Evolutionary conservation across 2,888 invertebrate species (phyloP).

Genomic region (Rhagophthalmus giganteus): DNA sequence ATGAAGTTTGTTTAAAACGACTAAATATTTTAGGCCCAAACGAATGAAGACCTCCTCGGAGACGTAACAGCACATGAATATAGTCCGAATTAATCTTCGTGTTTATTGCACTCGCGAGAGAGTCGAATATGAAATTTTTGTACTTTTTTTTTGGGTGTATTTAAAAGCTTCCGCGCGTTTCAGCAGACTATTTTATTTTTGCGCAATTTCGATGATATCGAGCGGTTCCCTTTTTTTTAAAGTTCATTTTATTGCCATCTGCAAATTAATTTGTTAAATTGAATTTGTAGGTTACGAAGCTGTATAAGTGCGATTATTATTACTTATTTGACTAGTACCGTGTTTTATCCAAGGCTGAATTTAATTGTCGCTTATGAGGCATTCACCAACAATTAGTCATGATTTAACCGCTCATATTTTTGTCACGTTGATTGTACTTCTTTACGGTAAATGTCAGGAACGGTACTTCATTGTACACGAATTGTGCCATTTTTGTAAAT

Average conservation of each 20-base stretch:
- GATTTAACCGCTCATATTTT: not conserved
- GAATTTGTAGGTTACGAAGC: too few relatives aligned
- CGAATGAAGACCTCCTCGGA: slow-evolving; percentile 1
- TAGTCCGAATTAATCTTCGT: not conserved
- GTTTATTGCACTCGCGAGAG: not conserved
- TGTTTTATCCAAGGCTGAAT: not conserved
- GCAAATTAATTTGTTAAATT: too few relatives aligned
- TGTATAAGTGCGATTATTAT: too few relatives aligned
- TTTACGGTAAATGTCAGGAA: not conserved
- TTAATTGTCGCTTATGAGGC: not conserved
- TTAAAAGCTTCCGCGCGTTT: not conserved
- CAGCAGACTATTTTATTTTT: too few relatives aligned
- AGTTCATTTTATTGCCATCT: too few relatives aligned
- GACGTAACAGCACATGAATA: not conserved
- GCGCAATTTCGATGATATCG: too few relatives aligned
- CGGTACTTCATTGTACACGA: not conserved
- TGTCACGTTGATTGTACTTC: not conserved
- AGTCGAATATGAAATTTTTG: not conserved
- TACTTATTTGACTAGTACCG: too few relatives aligned
- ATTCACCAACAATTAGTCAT: not conserved
- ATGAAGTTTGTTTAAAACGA: slow-evolving; percentile 5
- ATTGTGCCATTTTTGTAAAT: not conserved
- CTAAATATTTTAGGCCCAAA: slow-evolving; percentile 3
- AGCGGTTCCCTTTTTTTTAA: too few relatives aligned
- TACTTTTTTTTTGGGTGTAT: not conserved